Evolutionary conservation across 2,113 vertebrate genomes (phyloP).

Genomic region (Leptobrachium leishanense): DNA sequence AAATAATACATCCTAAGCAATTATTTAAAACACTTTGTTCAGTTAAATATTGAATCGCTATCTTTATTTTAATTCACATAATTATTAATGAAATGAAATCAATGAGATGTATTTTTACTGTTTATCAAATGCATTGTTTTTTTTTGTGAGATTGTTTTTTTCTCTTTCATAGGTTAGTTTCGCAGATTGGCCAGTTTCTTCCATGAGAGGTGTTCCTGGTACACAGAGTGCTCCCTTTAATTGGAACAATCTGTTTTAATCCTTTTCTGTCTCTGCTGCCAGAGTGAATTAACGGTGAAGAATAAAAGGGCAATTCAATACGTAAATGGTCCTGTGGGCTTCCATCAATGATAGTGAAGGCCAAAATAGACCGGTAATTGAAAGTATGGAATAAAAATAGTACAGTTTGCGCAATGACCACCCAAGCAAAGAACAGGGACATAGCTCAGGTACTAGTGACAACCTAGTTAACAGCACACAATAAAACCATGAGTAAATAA

Average conservation of each 20-base stretch:
- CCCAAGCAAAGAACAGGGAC: background rate
- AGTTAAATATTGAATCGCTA: too few relatives aligned
- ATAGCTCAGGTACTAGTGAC: background rate
- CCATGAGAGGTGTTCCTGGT: background rate
- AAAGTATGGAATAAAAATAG: slow-evolving; percentile 8
- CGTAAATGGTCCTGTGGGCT: background rate
- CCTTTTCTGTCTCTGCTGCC: background rate
- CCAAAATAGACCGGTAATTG: background rate
- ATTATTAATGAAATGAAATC: too few relatives aligned
- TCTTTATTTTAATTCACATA: too few relatives aligned
- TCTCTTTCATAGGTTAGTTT: background rate
- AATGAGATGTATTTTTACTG: background rate
- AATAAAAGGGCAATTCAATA: background rate
- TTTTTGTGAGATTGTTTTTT: background rate
- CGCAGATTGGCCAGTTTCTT: background rate
- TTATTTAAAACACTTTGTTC: too few relatives aligned
- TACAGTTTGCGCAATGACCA: background rate
- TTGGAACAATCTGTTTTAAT: slow-evolving; percentile 8
- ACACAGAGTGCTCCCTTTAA: background rate
- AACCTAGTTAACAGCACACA: too few relatives aligned
- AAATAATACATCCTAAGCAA: too few relatives aligned
- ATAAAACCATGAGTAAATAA: too few relatives aligned
- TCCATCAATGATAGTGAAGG: background rate
- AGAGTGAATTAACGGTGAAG: background rate
- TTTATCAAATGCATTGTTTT: background rate